Evolutionary conservation across 1,140 invertebrate species (phyloP), one percentile per base, ranked within the genome.

Genomic region (Nasonia vitripennis): DNA sequence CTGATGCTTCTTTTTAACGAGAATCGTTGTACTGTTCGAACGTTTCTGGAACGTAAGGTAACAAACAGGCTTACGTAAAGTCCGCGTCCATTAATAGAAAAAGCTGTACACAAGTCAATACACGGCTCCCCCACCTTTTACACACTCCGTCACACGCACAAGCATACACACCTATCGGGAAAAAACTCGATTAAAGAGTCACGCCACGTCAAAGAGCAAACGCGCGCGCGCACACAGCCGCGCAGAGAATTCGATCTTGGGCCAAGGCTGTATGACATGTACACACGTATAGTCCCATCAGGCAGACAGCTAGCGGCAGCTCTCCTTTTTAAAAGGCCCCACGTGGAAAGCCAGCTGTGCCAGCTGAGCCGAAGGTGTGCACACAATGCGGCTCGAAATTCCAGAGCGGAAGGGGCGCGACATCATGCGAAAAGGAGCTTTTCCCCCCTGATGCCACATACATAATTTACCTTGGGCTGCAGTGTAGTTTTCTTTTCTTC

Each of bases 311-410:
- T 11, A 34, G 20, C 73, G 71, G 68, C 68, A 20, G 14, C 77
- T 9, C 20, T 79, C 17, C 17, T 10, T 80, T 79, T 37, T 45
- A 68, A 45, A 80, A 80, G 78, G 78, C 45, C 70, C 80, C 80
- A 48, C 45, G 70, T 81, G 80, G 70, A 86, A 83, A 20, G 87
- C 78, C 87, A 90, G 88, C 89, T 90, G 90, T 90, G 91, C 87
- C 88, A 88, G 88, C 88, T 89, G 89, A 87, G 85, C 62, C 48
- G 86, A 88, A 86, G 88, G 88, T 89, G 88, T 85, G 85, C 78
- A 90, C 75, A 89, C 84, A 88, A 88, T 87, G 68, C 71, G 48
- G 11, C 48, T 12, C 51, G 74, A 86, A 83, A 90, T 91, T 89
- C 88, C 90, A 85, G 74, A 75, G 82, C 87, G 81, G 89, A 89